phyloP scores from a whole-genome alignment of 1,140 invertebrate genomes.

The Nymphalis io region DNA sequence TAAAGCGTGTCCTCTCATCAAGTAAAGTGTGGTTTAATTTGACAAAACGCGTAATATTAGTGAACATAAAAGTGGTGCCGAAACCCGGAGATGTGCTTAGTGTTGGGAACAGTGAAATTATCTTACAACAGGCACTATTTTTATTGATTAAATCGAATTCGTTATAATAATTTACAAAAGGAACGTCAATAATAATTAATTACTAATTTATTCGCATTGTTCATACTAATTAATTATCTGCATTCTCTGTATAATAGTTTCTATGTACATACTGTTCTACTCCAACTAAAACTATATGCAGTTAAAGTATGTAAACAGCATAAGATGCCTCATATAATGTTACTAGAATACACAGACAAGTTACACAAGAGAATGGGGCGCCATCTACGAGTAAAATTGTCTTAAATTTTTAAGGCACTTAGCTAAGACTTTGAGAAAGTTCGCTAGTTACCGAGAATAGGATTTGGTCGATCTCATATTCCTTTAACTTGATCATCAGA shows the following conservation, averaged over 20 bases:
- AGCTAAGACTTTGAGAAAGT: conserved; percentile 33
- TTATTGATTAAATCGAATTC: too few species aligned
- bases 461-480: conserved; percentile 19
- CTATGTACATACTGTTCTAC: not conserved
- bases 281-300: conserved; percentile 3
- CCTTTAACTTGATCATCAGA: conserved; percentile 3
- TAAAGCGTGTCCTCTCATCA: too few species aligned
- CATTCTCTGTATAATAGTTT: not conserved
- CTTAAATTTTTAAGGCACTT: conserved; percentile 44
- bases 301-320: conserved; percentile 2
- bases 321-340: conserved; percentile 5
- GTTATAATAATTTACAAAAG: too few species aligned
- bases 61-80: too few species aligned
- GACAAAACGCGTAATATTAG: too few species aligned
- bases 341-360: conserved; percentile 5
- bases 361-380: not conserved
- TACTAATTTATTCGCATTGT: too few species aligned
- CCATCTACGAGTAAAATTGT: conserved; percentile 25
- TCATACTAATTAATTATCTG: too few species aligned
- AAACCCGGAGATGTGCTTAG: too few species aligned
- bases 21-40: too few species aligned
- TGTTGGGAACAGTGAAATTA: too few species aligned
- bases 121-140: too few species aligned
- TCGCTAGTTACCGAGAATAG: conserved; percentile 19
- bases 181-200: too few species aligned